These are phyloP conservation scores for Crepidodera aurea DNA, from an alignment of 2,888 invertebrate species.

Conservation along the genomic window DNA sequence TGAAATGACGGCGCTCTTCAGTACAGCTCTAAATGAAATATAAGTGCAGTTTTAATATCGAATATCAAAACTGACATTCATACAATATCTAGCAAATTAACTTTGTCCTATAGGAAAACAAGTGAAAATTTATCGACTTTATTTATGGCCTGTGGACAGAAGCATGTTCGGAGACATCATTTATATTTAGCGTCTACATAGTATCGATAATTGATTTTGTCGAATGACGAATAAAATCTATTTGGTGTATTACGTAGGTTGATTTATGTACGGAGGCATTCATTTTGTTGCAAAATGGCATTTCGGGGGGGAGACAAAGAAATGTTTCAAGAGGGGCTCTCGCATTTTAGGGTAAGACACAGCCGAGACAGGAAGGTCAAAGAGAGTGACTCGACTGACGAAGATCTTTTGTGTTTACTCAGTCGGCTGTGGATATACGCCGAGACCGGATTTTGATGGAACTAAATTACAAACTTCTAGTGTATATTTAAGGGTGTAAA, in stretches of 20 bases:
- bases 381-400: constrained; percentile 53
- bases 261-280: constrained; percentile 45
- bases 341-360: constrained; percentile 37
- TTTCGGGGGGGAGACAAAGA: constrained; percentile 26
- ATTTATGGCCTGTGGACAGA: constrained; percentile 50
- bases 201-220: constrained; percentile 48
- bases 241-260: constrained; percentile 36
- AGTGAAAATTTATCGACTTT: constrained; percentile 44
- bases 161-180: constrained; percentile 50
- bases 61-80: constrained; percentile 21
- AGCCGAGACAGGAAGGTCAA: constrained; percentile 51
- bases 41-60: constrained; percentile 17
- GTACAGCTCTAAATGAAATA: constrained; percentile 15
- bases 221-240: constrained; percentile 46
- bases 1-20: constrained; percentile 21
- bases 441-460: constrained; percentile 51
- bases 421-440: constrained; percentile 53
- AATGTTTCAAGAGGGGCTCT: constrained; percentile 36
- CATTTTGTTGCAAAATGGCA: constrained; percentile 43
- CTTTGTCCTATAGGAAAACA: constrained; percentile 41
- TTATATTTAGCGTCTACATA: constrained; percentile 47
- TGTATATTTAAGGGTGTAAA: not conserved
- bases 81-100: constrained; percentile 41
- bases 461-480: constrained; percentile 2
- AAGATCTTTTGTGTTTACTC: constrained; percentile 58